Evolutionary conservation across 2,797 vertebrate genomes (phyloP).

Genomic region (Eidolon dupreanum): DNA sequence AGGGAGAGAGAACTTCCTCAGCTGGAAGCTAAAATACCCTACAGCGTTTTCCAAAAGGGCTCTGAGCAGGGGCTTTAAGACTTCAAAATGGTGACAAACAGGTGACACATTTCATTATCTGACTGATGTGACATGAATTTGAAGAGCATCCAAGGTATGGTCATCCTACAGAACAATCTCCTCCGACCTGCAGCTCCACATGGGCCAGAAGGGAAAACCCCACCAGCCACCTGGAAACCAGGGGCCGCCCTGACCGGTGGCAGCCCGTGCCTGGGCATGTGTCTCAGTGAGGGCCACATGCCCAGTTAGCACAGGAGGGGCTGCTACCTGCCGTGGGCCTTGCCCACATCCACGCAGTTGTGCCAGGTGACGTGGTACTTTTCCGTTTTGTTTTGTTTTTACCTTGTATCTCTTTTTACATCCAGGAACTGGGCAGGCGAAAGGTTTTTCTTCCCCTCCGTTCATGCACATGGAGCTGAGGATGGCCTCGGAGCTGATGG

Average conservation of each 20-base stretch:
- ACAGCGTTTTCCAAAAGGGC: neutral
- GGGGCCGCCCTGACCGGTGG: no score
- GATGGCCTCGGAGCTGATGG: slow-evolving; percentile 99
- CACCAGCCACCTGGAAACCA: no score
- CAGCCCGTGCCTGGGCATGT: rapidly evolving
- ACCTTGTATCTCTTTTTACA: slow-evolving; percentile 99
- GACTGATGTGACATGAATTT: neutral
- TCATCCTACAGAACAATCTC: neutral
- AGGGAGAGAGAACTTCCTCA: neutral
- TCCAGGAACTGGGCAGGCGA: slow-evolving; percentile 98
- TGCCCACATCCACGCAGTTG: rapidly evolving
- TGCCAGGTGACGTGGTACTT: rapidly evolving
- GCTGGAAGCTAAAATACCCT: neutral
- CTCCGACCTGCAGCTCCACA: neutral
- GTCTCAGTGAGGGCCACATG: rapidly evolving
- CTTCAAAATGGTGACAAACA: neutral
- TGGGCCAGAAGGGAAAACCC: neutral
- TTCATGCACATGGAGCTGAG: slow-evolving; percentile 99
- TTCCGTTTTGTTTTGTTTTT: slow-evolving; percentile 17
- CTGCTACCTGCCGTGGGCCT: rapidly evolving
- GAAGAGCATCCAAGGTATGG: neutral
- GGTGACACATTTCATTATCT: neutral
- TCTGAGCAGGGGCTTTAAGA: neutral
- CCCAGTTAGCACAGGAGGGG: neutral
- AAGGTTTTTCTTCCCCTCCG: slow-evolving; percentile 98